Conservation (phyloP, 2,888 invertebrate genomes). For the Sphaerophoria rueppellii region DNA sequence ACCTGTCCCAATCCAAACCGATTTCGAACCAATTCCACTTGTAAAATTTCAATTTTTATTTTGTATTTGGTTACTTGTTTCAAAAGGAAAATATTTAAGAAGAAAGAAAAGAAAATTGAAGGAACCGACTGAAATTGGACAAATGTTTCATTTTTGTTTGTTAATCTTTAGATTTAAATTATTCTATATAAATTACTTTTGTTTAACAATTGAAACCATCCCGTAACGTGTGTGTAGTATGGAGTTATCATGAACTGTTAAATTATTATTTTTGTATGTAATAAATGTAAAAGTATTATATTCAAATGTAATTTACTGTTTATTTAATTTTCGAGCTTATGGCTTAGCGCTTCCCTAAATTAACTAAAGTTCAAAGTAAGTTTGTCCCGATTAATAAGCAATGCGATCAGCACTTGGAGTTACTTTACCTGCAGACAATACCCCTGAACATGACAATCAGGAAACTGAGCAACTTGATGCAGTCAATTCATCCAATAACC, state of each 20-base stretch:
- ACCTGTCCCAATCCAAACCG: constrained; percentile 13
- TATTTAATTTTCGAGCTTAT: background rate
- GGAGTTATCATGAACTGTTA: constrained; percentile 52
- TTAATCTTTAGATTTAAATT: constrained; percentile 1
- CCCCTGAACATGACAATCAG: too few relatives aligned
- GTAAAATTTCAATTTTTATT: constrained; percentile 28
- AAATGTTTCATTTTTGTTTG: constrained; percentile 25
- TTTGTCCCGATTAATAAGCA: too few relatives aligned
- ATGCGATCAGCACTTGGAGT: too few relatives aligned
- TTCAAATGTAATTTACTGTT: constrained; percentile 16
- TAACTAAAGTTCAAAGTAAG: too few relatives aligned
- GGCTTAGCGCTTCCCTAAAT: too few relatives aligned
- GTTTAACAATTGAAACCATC: constrained; percentile 3
- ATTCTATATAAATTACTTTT: constrained; percentile 21
- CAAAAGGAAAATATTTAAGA: background rate
- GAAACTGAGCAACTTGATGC: too few relatives aligned
- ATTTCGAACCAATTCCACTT: background rate
- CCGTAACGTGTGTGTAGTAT: constrained; percentile 17
- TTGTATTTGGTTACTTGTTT: background rate
- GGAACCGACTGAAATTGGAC: constrained; percentile 28
- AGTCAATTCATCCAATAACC: too few relatives aligned
- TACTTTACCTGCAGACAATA: too few relatives aligned
- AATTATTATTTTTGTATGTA: constrained; percentile 65
- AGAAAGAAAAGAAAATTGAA: constrained; percentile 48
- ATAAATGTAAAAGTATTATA: constrained; percentile 51